A percentile compares a stretch with the other conserved stretches of the same genome.
phyloP scores from a whole-genome alignment of 2,113 vertebrate genomes.

The Hypomesus transpacificus region DNA sequence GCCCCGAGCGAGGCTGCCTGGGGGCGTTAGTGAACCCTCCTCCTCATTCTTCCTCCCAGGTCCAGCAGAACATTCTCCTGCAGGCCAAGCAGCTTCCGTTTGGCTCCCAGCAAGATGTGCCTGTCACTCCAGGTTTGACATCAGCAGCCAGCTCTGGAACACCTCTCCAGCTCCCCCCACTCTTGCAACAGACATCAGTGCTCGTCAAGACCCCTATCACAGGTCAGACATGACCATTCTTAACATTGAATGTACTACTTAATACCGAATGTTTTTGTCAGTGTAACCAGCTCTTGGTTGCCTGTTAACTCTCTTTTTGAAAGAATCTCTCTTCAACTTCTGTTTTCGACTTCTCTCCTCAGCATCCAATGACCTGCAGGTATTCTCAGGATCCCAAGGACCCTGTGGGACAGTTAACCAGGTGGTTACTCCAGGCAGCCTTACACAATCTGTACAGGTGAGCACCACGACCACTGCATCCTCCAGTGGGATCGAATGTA shows the following conservation, averaged over 20 bases:
- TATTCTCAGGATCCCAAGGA: constrained; percentile 72
- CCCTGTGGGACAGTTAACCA: constrained; percentile 71
- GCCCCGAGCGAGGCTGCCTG: too few relatives aligned
- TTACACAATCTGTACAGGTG: constrained; percentile 76
- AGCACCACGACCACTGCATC: neutral
- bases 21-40: too few relatives aligned
- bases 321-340: neutral
- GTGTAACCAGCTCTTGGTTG: too few relatives aligned
- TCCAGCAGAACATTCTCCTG: constrained; percentile 82
- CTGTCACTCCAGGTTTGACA: constrained; percentile 58
- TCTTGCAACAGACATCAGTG: constrained; percentile 75
- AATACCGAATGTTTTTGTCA: neutral
- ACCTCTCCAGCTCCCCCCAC: constrained; percentile 59
- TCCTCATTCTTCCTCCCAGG: constrained; percentile 55
- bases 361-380: constrained; percentile 77
- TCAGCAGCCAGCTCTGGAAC: constrained; percentile 42
- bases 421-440: constrained; percentile 62
- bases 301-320: neutral
- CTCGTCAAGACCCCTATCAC: constrained; percentile 71
- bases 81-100: constrained; percentile 68
- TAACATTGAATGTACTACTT: neutral
- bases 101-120: constrained; percentile 64
- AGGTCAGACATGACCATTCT: constrained; percentile 43
- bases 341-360: constrained; percentile 22
- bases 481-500: too few relatives aligned